Evolutionary conservation across 1,140 invertebrate species (phyloP).

Genomic region (Drosophila cardini): DNA sequence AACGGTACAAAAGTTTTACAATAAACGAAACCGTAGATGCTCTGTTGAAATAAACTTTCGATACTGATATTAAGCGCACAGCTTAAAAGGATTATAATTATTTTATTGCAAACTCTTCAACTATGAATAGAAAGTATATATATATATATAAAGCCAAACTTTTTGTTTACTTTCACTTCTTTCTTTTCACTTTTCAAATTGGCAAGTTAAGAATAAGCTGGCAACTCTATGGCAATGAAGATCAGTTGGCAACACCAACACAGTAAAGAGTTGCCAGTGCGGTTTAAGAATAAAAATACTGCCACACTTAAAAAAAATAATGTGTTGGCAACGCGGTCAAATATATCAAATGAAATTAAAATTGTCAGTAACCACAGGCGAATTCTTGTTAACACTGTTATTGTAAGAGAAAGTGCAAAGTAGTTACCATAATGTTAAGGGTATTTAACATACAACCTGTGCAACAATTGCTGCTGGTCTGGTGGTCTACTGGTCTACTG

Average conservation of each 20-base stretch:
- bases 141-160: too few relatives aligned
- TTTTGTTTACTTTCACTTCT: neutral
- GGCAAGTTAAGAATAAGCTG: too few relatives aligned
- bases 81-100: conserved; percentile 1
- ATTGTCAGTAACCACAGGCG: too few relatives aligned
- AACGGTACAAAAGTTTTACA: conserved; percentile 50
- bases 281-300: too few relatives aligned
- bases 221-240: too few relatives aligned
- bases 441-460: conserved; percentile 18
- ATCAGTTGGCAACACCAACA: too few relatives aligned
- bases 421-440: neutral
- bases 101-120: conserved; percentile 3
- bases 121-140: neutral
- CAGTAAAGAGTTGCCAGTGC: too few relatives aligned
- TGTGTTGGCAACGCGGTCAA: too few relatives aligned
- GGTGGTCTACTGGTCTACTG: conserved; percentile 4
- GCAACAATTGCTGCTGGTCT: conserved; percentile 44
- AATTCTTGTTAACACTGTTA: too few relatives aligned
- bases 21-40: conserved; percentile 31
- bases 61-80: neutral
- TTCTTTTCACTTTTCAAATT: too few relatives aligned
- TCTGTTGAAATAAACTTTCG: neutral
- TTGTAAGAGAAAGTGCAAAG: neutral
- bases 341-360: too few relatives aligned
- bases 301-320: too few relatives aligned